phyloP scores from a whole-genome alignment of 2,888 invertebrate genomes.

The Sphaerophoria rueppellii region DNA sequence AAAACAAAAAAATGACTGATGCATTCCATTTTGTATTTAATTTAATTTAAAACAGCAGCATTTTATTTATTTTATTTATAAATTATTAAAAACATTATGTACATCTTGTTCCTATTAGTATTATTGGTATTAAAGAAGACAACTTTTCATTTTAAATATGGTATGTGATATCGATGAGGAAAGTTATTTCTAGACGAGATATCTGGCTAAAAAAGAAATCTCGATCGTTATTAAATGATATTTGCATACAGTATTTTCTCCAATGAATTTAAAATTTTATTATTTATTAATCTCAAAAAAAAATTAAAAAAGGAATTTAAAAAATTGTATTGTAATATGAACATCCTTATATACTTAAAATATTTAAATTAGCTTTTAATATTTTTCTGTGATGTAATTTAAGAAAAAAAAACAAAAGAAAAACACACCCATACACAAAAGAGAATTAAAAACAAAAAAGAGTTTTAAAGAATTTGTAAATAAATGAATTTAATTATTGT shows the following conservation, averaged over 20 bases:
- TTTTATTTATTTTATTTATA: constrained; percentile 70
- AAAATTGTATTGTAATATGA: constrained; percentile 2
- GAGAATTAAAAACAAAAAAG: not conserved
- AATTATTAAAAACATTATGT: constrained; percentile 46
- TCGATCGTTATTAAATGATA: constrained; percentile 2
- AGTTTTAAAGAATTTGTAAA: constrained; percentile 7
- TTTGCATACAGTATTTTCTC: constrained; percentile 12
- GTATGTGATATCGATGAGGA: constrained; percentile 12
- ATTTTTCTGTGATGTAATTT: constrained; percentile 71
- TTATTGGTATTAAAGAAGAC: constrained; percentile 49
- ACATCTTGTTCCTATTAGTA: constrained; percentile 72
- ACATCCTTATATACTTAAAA: constrained; percentile 34
- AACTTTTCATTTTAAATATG: not conserved
- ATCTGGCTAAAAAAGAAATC: constrained; percentile 30
- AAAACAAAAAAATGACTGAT: constrained; percentile 46
- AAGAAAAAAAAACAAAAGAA: constrained; percentile 41
- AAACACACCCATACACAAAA: not conserved
- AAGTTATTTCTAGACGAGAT: constrained; percentile 30
- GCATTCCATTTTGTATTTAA: constrained; percentile 62
- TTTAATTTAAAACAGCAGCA: constrained; percentile 25
- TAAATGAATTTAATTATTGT: constrained; percentile 24
- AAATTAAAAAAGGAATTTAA: not conserved
- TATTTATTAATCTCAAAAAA: constrained; percentile 47
- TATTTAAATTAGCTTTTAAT: constrained; percentile 61
- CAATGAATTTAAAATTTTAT: constrained; percentile 41